A percentile compares a stretch with the other conserved stretches of the same genome.
These are phyloP conservation scores for Aphelenchoides fujianensis DNA, from an alignment of 1,140 invertebrate species.

Conservation along the genomic window DNA sequence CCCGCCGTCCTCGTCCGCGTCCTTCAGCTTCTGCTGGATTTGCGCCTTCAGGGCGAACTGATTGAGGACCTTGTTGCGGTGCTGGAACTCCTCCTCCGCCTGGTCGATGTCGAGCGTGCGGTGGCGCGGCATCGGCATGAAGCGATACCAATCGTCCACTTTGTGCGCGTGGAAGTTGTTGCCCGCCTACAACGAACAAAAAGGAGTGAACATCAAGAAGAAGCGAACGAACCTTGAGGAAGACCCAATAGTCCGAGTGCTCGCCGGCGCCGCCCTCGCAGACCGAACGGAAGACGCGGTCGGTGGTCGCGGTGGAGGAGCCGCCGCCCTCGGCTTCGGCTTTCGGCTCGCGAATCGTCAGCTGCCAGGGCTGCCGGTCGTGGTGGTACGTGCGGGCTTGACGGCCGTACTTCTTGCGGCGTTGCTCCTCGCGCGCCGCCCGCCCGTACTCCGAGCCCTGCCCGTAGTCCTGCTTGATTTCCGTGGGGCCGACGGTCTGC, in stretches of 20 bases:
- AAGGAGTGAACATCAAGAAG: constrained; percentile 18
- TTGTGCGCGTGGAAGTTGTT: constrained; percentile 57
- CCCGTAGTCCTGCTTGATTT: constrained; percentile 52
- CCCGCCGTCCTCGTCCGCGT: constrained; percentile 48
- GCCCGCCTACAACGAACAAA: constrained; percentile 39
- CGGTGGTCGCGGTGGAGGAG: constrained; percentile 30
- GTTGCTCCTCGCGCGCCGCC: constrained; percentile 58
- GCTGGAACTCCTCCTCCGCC: constrained; percentile 57
- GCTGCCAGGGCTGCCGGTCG: constrained; percentile 56
- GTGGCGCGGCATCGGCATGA: constrained; percentile 49
- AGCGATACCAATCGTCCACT: constrained; percentile 58
- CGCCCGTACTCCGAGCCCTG: constrained; percentile 58
- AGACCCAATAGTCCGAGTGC: constrained; percentile 61
- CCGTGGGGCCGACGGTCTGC: constrained; percentile 20
- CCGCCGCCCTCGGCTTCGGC: background rate
- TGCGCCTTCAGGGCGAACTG: constrained; percentile 62
- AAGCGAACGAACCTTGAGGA: constrained; percentile 45
- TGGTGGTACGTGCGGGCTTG: constrained; percentile 47
- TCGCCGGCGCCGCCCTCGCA: constrained; percentile 56
- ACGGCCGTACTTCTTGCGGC: constrained; percentile 58
- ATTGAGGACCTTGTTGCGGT: constrained; percentile 57
- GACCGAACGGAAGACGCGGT: constrained; percentile 52
- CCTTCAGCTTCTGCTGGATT: constrained; percentile 50
- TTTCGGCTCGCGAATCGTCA: constrained; percentile 36
- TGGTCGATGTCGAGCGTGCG: constrained; percentile 57